A percentile compares a stretch with the other conserved stretches of the same genome.
These are phyloP conservation scores for Ephestia elutella DNA, from an alignment of 1,140 invertebrate species.

Conservation along the genomic window DNA sequence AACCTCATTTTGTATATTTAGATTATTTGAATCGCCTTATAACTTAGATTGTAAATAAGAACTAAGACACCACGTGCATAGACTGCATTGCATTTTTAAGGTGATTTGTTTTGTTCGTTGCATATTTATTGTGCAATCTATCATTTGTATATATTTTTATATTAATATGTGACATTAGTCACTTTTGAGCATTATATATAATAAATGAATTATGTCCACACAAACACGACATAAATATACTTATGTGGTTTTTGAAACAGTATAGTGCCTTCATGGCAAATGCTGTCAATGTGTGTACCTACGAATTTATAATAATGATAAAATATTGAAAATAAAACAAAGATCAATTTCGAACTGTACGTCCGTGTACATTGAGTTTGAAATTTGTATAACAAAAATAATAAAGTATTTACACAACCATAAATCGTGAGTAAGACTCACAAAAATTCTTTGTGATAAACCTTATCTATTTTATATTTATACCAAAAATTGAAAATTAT, in stretches of 20 bases:
- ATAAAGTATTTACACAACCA: not conserved
- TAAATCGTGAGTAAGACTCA: conserved; percentile 42
- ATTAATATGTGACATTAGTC: conserved; percentile 10
- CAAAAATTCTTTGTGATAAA: conserved; percentile 22
- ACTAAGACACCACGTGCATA: conserved; percentile 57
- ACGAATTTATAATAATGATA: conserved; percentile 16
- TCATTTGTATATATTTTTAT: conserved; percentile 26
- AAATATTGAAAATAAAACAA: not conserved
- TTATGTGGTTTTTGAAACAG: not conserved
- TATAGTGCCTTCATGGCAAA: not conserved
- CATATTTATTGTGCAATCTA: conserved; percentile 28
- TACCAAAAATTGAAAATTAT: not conserved
- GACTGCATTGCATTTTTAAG: conserved; percentile 66
- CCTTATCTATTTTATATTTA: not conserved
- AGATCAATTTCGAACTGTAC: not conserved
- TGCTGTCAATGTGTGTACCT: conserved; percentile 2
- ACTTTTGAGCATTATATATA: conserved; percentile 12
- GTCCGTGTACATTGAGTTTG: not conserved
- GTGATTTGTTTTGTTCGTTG: conserved; percentile 43
- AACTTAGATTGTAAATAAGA: conserved; percentile 43
- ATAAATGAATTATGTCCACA: not conserved
- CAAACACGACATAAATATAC: not conserved
- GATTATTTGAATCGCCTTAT: conserved; percentile 61
- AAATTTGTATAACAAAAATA: not conserved
- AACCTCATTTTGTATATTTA: conserved; percentile 64